Base-by-base conservation (phyloP, 2,113 vertebrate genomes). In the Eptesicus fuscus region DNA sequence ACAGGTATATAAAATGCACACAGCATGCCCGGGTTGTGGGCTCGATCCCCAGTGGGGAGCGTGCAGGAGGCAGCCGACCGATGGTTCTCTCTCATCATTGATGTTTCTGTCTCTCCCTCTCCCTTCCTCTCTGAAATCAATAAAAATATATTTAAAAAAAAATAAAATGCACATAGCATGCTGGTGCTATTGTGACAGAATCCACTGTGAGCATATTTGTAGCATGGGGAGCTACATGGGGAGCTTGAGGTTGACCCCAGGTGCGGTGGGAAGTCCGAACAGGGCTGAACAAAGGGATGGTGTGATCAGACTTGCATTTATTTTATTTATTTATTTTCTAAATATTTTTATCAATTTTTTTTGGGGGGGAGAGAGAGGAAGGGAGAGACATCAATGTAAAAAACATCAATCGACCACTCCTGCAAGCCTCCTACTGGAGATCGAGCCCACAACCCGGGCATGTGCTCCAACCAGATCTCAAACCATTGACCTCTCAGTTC, bases 171-270 rank as follows among this genome's bases (percentile, higher is more conserved):
- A 59, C 56, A 23, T 7, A 63, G 44, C 2, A 6, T 3, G 4
- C 7, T 22, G 1, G 20, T 8, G 17, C n/a, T 35, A 8, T 4
- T 7, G 20, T 9, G 30, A 59, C 47, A 5, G 47, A 51, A 42
- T 11, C 56, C 56, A 30, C 14, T 12, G 0, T 22, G 0, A 22
- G 30, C 40, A 56, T 0, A 0, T 9, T 0, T 9, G n/a, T 12
- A 10, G 40, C 25, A 32, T 13, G 5, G 49, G 40, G 49, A 53
- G 12, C 42, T 1, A n/a, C 25, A 32, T 13, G 5, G 49, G 40
- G 49, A 53, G 12, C 42, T 1, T 7, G 17, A 56, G 56, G 44
- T 2, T 59, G 17, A 11, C 28, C 63, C 49, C 20, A 20, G 42
- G 17, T 0, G 1, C 1, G 1, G 35, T 2, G 25, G 69, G 32